A percentile compares a stretch with the other conserved stretches of the same genome.
Evolutionary conservation across 2,797 vertebrate genomes (phyloP).

Genomic region (Chelon labrosus): DNA sequence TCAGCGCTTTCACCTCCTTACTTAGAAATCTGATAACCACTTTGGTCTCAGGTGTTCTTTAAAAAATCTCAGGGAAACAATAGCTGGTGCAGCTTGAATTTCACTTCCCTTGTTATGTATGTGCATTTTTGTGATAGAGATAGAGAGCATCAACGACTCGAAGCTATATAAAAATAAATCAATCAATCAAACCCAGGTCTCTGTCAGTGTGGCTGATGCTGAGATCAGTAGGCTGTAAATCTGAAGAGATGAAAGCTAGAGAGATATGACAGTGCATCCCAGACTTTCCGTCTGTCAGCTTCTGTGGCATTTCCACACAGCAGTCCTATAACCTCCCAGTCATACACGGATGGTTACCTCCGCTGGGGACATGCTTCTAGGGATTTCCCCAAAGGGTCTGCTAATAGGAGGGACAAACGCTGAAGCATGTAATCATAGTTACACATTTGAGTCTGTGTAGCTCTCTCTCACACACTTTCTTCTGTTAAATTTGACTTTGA

Average conservation of each 20-base stretch:
- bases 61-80: background rate
- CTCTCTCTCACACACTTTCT: slow-evolving; percentile 1
- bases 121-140: slow-evolving; percentile 19
- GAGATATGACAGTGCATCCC: slow-evolving; percentile 37
- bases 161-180: background rate
- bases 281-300: slow-evolving; percentile 43
- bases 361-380: slow-evolving; percentile 19
- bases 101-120: slow-evolving; percentile 1
- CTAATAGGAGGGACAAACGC: slow-evolving; percentile 27
- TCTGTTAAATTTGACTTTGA: slow-evolving; percentile 22
- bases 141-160: slow-evolving; percentile 22
- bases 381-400: slow-evolving; percentile 52
- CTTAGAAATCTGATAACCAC: slow-evolving; percentile 21
- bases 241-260: slow-evolving; percentile 49
- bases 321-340: slow-evolving; percentile 49
- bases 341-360: slow-evolving; percentile 36
- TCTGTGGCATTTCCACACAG: slow-evolving; percentile 27
- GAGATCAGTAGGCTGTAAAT: slow-evolving; percentile 65
- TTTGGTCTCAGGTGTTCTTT: slow-evolving; percentile 16
- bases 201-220: slow-evolving; percentile 37
- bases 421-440: slow-evolving; percentile 23
- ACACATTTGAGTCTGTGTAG: slow-evolving; percentile 13
- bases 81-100: slow-evolving; percentile 20
- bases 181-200: slow-evolving; percentile 18
- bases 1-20: slow-evolving; percentile 12